Evolutionary conservation across 2,888 invertebrate genomes (phyloP), one percentile per base, ranked within the genome.

Genomic region (Aleiodes leptofemur): DNA sequence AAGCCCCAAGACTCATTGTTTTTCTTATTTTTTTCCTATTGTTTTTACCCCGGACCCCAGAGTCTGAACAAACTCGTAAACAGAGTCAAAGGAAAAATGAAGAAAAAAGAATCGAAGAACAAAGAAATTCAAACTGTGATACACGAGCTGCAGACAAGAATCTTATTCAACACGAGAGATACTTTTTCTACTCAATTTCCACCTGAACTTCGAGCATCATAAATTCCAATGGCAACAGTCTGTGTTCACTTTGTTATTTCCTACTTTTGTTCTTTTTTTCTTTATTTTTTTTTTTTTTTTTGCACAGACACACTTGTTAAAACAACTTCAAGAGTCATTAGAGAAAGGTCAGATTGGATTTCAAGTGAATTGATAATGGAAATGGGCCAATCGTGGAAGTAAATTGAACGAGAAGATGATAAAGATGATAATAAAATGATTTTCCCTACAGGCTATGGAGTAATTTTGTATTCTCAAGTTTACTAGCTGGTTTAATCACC

Each of bases 351-450:
- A 48, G 48, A 64, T 64, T 64, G 43, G 23, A 48, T 64, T 64
- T 38, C 16, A 64, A 64, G 64, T 61, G 43, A 16, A 64, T 48
- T 64, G 64, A 64, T 64, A 64, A 48, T 64, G 31, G 66, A 72
- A 43, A 64, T 66, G 53, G 29, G 16, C 16, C 53, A 69, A 57
- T 70, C 55, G 69, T 50, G 57, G 13, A 43, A 51, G 53, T 66
- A 56, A 53, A n/a, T 38, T 23, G 53, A 34, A 53, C 64, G 64
- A 8, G n/a, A 72, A 48, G 55, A 48, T 34, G 31, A 55, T 11
- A 43, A 53, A 53, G 64, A 70, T 56, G 51, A 69, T 14, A 56
- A 70, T 23, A 51, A 29, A 16, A 34, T 31, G 53, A 16, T 51
- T 23, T 38, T 34, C 14, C n/a, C 53, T 16, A 53, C 29, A 51